Evolutionary conservation across 92 coral and sea anemone species (phyloP), one percentile per base, ranked within the genome.

Genomic region (Nematostella vectensis): DNA sequence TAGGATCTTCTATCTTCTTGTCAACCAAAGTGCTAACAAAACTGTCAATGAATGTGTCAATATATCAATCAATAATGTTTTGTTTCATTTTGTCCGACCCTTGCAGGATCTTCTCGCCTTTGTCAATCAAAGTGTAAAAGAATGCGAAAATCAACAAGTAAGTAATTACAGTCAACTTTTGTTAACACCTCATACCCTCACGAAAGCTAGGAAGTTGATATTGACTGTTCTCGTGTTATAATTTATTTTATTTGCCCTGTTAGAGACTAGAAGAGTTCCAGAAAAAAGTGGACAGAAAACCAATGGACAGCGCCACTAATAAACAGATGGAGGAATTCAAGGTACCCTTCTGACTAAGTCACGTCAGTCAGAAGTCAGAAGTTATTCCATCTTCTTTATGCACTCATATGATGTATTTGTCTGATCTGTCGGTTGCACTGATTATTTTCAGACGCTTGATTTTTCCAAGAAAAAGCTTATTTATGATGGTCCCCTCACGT

Each of bases 71-170:
- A n/a, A n/a, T n/a, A n/a, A n/a, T n/a, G n/a, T n/a, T n/a, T n/a
- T n/a, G n/a, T n/a, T n/a, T n/a, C n/a, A n/a, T n/a, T n/a, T n/a
- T n/a, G n/a, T n/a, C n/a, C n/a, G n/a, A n/a, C n/a, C n/a, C n/a
- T n/a, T 33, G 9, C 82, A 91, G 98, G 93, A 86, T 71, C 77
- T 82, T 25, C 81, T 91, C 20, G 96, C 95, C 25, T 82, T 65
- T 61, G 98, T 91, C 69, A 91, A 91, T 54, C 98, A 91, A 78
- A 88, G 93, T 65, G 96, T 91, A 20, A 91, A 91, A 66, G 98
- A 91, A 53, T 86, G 85, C 74, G 98, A 91, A 87, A 84, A 91
- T 59, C 83, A 72, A 47, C 96, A 85, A 70, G 95, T 85, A 49
- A 44, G 74, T 6, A 4, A 6, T 8, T 43, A 15, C 57, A 13